Conservation (phyloP, 2,113 vertebrate species). For the Columba janthina region DNA sequence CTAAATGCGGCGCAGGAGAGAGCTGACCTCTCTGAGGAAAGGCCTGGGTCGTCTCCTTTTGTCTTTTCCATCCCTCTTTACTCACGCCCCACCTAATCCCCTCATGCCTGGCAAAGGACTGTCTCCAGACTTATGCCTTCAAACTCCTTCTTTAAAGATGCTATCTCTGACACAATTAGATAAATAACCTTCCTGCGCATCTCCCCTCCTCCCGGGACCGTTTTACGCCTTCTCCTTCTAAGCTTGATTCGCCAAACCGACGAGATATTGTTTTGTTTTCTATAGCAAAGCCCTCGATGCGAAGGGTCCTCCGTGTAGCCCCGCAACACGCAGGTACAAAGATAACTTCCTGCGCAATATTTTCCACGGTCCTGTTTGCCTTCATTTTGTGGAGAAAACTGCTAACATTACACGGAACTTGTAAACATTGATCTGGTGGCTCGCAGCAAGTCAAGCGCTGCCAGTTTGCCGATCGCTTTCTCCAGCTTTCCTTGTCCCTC, state of each 20-base stretch:
- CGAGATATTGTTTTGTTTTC: not conserved
- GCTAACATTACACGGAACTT: not conserved
- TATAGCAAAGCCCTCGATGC: not conserved
- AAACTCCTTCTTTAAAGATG: conserved; percentile 11
- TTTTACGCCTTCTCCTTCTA: not conserved
- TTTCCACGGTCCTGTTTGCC: not conserved
- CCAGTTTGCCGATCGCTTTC: not conserved
- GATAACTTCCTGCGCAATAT: not conserved
- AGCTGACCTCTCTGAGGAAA: not conserved
- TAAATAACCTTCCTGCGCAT: not conserved
- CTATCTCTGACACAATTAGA: not conserved
- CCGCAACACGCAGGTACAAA: conserved; percentile 17
- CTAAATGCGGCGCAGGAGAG: not conserved
- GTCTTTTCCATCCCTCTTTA: conserved; percentile 20
- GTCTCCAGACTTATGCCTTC: not conserved
- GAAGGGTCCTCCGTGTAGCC: not conserved
- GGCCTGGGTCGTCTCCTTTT: conserved; percentile 5
- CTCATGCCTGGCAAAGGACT: not conserved
- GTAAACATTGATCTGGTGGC: conserved; percentile 5
- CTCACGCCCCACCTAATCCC: not conserved
- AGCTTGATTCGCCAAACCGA: not conserved
- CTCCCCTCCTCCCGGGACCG: not conserved
- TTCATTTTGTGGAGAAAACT: not conserved
- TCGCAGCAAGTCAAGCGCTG: not conserved
- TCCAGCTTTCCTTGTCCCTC: not conserved